phyloP scores from a whole-genome alignment of 2,113 vertebrate species.

The Heterocephalus glaber region DNA sequence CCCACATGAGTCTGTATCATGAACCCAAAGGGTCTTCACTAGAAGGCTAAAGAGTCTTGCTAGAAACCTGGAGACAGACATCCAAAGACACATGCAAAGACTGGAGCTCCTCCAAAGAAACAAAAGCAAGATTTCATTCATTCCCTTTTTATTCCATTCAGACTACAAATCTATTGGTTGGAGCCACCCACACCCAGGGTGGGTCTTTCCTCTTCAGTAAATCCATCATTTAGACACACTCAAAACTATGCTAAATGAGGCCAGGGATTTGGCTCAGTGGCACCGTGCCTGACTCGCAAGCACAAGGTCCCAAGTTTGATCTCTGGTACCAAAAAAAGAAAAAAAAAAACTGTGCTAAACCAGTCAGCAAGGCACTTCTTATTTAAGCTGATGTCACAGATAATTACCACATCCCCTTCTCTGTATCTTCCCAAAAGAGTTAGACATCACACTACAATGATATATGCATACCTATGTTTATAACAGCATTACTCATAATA shows the following conservation, averaged over 20 bases:
- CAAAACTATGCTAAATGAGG: neutral
- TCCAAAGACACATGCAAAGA: too few species aligned
- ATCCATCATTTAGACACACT: neutral
- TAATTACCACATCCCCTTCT: neutral
- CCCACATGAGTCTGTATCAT: too few species aligned
- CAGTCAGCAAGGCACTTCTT: neutral
- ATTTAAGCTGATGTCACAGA: neutral
- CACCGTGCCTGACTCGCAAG: too few species aligned
- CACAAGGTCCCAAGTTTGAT: too few species aligned
- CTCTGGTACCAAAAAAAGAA: too few species aligned
- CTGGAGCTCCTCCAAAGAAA: neutral
- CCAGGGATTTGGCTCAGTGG: too few species aligned
- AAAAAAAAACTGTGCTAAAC: too few species aligned
- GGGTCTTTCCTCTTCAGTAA: neutral
- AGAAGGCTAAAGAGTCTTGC: neutral
- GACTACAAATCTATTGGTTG: neutral
- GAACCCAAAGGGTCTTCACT: too few species aligned
- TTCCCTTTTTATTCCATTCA: neutral
- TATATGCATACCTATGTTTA: neutral
- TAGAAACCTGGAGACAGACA: too few species aligned
- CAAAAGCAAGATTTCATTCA: neutral
- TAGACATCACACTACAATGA: neutral
- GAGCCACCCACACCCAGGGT: neutral
- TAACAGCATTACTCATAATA: neutral
- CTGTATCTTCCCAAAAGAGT: neutral